These are phyloP conservation scores for Philereme transversata DNA, from an alignment of 2,888 invertebrate genomes.

Conservation along the genomic window DNA sequence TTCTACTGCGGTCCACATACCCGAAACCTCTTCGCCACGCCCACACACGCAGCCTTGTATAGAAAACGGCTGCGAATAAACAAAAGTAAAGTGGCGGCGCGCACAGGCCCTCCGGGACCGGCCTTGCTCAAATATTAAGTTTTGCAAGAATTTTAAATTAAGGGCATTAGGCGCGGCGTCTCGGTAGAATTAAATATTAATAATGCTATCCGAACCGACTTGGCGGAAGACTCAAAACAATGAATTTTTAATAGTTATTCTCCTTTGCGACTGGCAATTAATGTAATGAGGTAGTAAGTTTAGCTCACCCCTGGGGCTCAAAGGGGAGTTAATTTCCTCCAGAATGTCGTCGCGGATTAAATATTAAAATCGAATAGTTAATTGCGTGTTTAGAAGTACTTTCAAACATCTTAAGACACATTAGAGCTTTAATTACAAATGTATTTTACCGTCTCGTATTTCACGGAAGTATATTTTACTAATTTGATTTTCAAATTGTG, in stretches of 20 bases:
- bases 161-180: constrained; percentile 72
- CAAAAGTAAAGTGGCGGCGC: constrained; percentile 52
- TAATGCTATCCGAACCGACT: constrained; percentile 69
- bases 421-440: no score
- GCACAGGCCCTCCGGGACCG: constrained; percentile 60
- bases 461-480: no score
- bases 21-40: constrained; percentile 31
- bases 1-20: constrained; percentile 59
- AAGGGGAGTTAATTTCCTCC: constrained; percentile 55
- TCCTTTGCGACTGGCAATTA: constrained; percentile 71
- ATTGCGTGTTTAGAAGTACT: no score
- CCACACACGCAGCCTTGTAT: constrained; percentile 58
- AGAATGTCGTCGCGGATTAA: constrained; percentile 46
- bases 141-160: constrained; percentile 80
- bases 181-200: constrained; percentile 77
- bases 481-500: no score
- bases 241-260: constrained; percentile 79
- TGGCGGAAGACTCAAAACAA: constrained; percentile 64
- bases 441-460: no score
- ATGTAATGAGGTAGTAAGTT: constrained; percentile 73
- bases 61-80: constrained; percentile 64
- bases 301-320: constrained; percentile 50
- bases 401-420: no score
- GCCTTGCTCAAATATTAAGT: constrained; percentile 78
- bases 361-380: constrained; percentile 24